Percentiles rank a stretch among this genome's conserved stretches.
These are phyloP conservation scores for Cryptoleucopteryx plumbea DNA, from an alignment of 2,113 vertebrate genomes.

Conservation along the genomic window DNA sequence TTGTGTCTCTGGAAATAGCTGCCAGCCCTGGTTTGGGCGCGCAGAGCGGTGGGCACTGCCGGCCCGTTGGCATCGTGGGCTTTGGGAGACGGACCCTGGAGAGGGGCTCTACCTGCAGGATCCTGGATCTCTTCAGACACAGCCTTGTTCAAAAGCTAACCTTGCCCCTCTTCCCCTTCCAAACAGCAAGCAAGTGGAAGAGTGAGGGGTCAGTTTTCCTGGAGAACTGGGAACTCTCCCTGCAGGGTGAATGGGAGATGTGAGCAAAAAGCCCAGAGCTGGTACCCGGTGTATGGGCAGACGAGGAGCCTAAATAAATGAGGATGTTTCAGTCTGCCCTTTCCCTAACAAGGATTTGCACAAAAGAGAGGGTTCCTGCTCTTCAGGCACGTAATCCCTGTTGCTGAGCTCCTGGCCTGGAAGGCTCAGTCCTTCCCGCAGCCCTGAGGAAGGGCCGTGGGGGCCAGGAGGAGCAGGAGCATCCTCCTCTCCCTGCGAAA, in stretches of 20 bases:
- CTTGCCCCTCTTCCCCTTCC: neutral
- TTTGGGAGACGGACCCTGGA: rapidly evolving
- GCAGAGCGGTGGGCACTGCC: rapidly evolving
- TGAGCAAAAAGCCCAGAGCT: neutral
- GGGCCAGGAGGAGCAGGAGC: neutral
- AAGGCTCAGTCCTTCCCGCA: neutral
- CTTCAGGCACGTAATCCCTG: rapidly evolving
- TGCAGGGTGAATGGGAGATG: neutral
- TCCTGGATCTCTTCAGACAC: neutral
- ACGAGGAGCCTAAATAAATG: neutral
- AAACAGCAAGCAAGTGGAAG: neutral
- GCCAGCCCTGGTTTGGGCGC: rapidly evolving
- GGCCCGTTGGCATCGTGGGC: rapidly evolving
- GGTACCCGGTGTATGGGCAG: neutral
- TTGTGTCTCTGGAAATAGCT: neutral
- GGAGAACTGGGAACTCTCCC: neutral
- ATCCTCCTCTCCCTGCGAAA: neutral
- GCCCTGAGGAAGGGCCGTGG: rapidly evolving
- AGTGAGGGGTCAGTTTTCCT: rapidly evolving
- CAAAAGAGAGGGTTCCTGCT: neutral
- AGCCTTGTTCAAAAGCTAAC: neutral
- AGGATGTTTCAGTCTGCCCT: neutral
- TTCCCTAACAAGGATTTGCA: neutral
- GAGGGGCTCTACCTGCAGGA: neutral
- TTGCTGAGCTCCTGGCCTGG: neutral